Evolutionary conservation across 1,140 invertebrate genomes (phyloP).

Genomic region (Tetragonula clypearis): DNA sequence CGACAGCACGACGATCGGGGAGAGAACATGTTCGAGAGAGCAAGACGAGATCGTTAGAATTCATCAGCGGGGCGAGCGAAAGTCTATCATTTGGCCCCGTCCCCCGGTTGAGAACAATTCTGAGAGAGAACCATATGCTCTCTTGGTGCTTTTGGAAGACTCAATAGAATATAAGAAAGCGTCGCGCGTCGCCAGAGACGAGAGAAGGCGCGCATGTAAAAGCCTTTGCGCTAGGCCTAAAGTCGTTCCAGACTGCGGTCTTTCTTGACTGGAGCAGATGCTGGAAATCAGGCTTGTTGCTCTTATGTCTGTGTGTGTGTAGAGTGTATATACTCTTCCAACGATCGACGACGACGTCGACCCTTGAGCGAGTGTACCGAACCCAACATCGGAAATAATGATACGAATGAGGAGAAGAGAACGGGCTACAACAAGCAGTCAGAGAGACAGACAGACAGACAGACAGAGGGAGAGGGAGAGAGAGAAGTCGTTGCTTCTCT

Average conservation of each 20-base stretch:
- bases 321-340: slow-evolving; percentile 55
- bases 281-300: slow-evolving; percentile 73
- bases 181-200: slow-evolving; percentile 36
- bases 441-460: background rate
- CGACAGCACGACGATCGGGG: background rate
- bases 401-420: slow-evolving; percentile 58
- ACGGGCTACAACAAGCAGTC: slow-evolving; percentile 52
- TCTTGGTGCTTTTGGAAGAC: slow-evolving; percentile 30
- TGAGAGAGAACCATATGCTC: slow-evolving; percentile 43
- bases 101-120: slow-evolving; percentile 40
- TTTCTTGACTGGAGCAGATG: slow-evolving; percentile 72
- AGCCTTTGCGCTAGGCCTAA: slow-evolving; percentile 35
- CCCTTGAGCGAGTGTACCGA: slow-evolving; percentile 66
- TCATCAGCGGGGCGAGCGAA: slow-evolving; percentile 1
- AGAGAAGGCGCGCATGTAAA: slow-evolving; percentile 46
- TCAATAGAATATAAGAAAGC: slow-evolving; percentile 44
- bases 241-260: slow-evolving; percentile 48
- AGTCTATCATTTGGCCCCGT: slow-evolving; percentile 44
- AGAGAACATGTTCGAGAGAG: background rate
- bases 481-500: slow-evolving; percentile 50
- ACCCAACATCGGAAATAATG: slow-evolving; percentile 72
- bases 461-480: background rate
- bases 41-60: slow-evolving; percentile 38
- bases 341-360: slow-evolving; percentile 66
- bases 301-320: slow-evolving; percentile 21